These are phyloP conservation scores for Grammomys dolichurus DNA, from an alignment of 2,113 vertebrate genomes.

Conservation along the genomic window DNA sequence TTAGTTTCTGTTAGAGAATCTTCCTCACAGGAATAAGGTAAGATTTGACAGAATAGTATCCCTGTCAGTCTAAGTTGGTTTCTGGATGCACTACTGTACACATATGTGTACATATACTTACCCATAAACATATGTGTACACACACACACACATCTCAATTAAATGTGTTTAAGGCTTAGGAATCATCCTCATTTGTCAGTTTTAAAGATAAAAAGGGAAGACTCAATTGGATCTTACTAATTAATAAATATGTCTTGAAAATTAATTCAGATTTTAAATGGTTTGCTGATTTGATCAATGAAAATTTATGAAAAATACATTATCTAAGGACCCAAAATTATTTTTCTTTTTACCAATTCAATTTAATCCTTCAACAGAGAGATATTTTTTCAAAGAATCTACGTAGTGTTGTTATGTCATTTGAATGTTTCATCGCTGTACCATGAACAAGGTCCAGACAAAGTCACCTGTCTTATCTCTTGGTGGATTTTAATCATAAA, in stretches of 20 bases:
- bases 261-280: neutral
- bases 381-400: neutral
- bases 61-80: no score
- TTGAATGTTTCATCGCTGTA: neutral
- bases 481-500: neutral
- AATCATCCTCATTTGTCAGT: neutral
- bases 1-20: neutral
- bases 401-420: neutral
- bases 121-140: neutral
- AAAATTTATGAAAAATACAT: neutral
- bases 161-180: neutral
- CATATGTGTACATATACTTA: neutral
- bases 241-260: neutral
- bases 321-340: neutral
- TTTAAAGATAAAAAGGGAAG: neutral
- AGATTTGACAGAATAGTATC: neutral
- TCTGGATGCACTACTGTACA: neutral
- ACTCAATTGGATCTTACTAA: neutral
- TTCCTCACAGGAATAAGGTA: neutral
- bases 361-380: neutral
- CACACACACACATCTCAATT: neutral
- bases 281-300: neutral
- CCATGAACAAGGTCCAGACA: neutral
- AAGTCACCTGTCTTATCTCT: neutral
- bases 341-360: neutral